A percentile compares a stretch with the other conserved stretches of the same genome.
These are phyloP conservation scores for Acrossocheilus wenchowensis DNA, from an alignment of 2,797 vertebrate species.

Conservation along the genomic window DNA sequence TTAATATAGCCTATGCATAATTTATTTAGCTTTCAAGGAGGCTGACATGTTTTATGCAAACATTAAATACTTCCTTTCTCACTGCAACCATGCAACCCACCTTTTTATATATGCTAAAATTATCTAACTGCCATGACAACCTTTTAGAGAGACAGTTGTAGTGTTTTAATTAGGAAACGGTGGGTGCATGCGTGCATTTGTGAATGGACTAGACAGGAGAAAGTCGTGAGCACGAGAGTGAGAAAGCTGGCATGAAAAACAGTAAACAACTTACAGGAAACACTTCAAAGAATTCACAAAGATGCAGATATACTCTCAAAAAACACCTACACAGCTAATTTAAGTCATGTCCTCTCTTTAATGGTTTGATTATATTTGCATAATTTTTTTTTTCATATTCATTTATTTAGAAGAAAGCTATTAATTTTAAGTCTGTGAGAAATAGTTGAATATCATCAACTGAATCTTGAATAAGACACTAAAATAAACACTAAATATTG, in stretches of 20 bases:
- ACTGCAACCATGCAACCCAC: conserved; percentile 8
- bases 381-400: not conserved
- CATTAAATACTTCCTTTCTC: conserved; percentile 29
- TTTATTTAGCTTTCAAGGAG: conserved; percentile 21
- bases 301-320: not conserved
- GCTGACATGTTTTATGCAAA: conserved; percentile 34
- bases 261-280: conserved; percentile 30
- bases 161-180: not conserved
- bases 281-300: conserved; percentile 15
- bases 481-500: not conserved
- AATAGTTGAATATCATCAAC: not conserved
- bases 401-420: not conserved
- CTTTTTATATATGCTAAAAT: conserved; percentile 47
- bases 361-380: not conserved
- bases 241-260: conserved; percentile 9
- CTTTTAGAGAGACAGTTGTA: conserved; percentile 20
- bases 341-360: conserved; percentile 2
- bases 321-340: not conserved
- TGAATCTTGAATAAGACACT: not conserved
- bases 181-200: not conserved
- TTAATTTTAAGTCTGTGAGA: not conserved
- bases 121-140: conserved; percentile 42
- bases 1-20: not conserved
- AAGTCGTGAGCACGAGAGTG: conserved; percentile 35
- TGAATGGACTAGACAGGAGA: conserved; percentile 26